Evolutionary conservation across 2,888 invertebrate species (phyloP).

Genomic region (Tortrix viridana): DNA sequence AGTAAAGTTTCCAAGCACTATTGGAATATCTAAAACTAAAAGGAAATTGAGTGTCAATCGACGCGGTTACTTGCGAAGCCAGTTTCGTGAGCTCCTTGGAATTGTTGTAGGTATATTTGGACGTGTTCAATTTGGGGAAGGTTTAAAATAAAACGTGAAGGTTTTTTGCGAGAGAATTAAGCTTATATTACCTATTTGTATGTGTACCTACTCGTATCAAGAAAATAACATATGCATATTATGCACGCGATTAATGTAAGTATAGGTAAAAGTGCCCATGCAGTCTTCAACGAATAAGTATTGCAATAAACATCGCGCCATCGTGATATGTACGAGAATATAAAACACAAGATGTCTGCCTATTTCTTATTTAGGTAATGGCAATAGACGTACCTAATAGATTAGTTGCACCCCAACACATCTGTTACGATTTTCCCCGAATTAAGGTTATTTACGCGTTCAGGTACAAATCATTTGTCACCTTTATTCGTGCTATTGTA

Average conservation of each 20-base stretch:
- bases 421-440: conserved; percentile 30
- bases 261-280: too few relatives aligned
- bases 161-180: not conserved
- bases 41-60: conserved; percentile 35
- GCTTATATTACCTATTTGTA: not conserved
- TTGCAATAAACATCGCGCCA: too few relatives aligned
- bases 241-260: too few relatives aligned
- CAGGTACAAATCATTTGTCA: conserved; percentile 30
- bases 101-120: conserved; percentile 12
- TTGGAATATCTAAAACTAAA: conserved; percentile 31
- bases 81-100: conserved; percentile 29
- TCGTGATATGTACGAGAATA: not conserved
- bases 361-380: conserved; percentile 18
- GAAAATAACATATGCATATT: not conserved
- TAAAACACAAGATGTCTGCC: conserved; percentile 4
- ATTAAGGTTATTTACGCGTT: conserved; percentile 32
- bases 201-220: not conserved
- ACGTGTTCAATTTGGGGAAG: conserved; percentile 2
- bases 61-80: conserved; percentile 27
- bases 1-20: conserved; percentile 32
- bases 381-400: conserved; percentile 8
- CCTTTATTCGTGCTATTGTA: conserved; percentile 29
- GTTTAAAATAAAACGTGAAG: not conserved
- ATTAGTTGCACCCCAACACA: conserved; percentile 18
- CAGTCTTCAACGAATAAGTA: too few relatives aligned